Base-by-base conservation (phyloP, 2,113 vertebrate genomes). In the Oncorhynchus clarkii region DNA sequence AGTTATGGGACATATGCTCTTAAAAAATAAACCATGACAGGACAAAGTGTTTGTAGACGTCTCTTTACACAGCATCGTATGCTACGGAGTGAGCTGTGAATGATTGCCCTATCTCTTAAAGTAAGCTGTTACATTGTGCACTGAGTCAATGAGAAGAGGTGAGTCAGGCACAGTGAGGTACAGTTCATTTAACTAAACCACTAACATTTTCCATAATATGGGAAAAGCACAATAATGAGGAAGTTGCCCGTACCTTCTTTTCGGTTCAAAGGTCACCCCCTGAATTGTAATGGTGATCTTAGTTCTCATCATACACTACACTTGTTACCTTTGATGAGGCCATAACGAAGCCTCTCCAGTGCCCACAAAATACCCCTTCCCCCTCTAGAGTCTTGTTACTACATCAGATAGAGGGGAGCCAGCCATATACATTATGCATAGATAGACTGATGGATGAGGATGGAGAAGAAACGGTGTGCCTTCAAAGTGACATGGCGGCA, bases 241-340 rank as follows among this genome's bases (percentile, higher is more conserved):
- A 54, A 54, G 51, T 54, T 18, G 16, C 51, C 14, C 51, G 18
- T 54, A 4, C 14, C 14, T 54, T 54, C 14, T 16, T 54, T 54
- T 45, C 39, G 9, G 39, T 45, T 45, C 39, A 45, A 45, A 45
- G 9, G 39, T 45, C 39, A 45, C 39, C 39, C 39, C 39, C 39
- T 45, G 39, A 45, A 45, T 45, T 45, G 39, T 3, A 45, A 11
- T 45, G 39, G 9, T 45, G 39, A 45, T 45, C 9, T 45, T 2
- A 45, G 39, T 45, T 11, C 92, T 92, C 93, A 93, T 93, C 93
- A 83, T 89, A 92, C 83, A 74, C 66, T 45, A 9, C 14, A 1
- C 51, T 54, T 54, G 12, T 54, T 18, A 54, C 51, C 14, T 2
- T 18, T 76, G 70, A 51, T 66, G 31, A 49, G 78, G 79, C 18